Base-by-base conservation (phyloP, 2,797 vertebrate species). In the Clarias pachynema region DNA sequence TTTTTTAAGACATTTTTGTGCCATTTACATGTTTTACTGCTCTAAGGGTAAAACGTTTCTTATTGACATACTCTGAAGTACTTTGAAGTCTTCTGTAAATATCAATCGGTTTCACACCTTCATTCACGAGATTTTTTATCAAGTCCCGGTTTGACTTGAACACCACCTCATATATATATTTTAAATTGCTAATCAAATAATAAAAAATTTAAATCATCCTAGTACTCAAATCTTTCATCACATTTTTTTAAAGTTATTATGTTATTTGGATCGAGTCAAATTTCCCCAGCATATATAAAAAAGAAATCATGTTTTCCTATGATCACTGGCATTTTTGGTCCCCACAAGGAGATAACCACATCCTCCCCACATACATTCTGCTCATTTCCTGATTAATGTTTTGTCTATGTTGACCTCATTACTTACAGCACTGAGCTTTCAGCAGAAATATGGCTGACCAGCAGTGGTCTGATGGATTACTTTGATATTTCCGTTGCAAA, bases 401-500 rank as follows among this genome's bases (percentile, higher is more conserved):
- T 66, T 78, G 18, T 63, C 18, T 37, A 5, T 34, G 44, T 66
- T 74, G 70, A 88, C 65, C 81, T 60, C 66, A 86, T 87, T 70
- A 70, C 65, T 85, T 83, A 75, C 26, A 86, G 10, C 57, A 59
- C 24, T 4, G 16, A 59, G 26, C 70, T 56, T 8, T 24, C 37
- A 34, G 74, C 22, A 73, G 60, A 49, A 24, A 57, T 56, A 24
- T 37, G 79, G 84, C 86, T 85, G 85, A 86, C 79, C 31, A 63
- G 40, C 73, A 72, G 66, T 81, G 31, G 24, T 65, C 26, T 79
- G 22, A 79, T 91, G 79, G 79, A 88, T 90, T 37, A 79, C 79
- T 85, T 79, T 84, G 83, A 75, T 86, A 82, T 87, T 89, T 86
- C 59, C 78, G 49, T 63, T 78, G 75, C 26, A 37, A 63, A 80